Base-by-base conservation (phyloP, 2,797 vertebrate genomes). In the Sebastes baramenuke region DNA sequence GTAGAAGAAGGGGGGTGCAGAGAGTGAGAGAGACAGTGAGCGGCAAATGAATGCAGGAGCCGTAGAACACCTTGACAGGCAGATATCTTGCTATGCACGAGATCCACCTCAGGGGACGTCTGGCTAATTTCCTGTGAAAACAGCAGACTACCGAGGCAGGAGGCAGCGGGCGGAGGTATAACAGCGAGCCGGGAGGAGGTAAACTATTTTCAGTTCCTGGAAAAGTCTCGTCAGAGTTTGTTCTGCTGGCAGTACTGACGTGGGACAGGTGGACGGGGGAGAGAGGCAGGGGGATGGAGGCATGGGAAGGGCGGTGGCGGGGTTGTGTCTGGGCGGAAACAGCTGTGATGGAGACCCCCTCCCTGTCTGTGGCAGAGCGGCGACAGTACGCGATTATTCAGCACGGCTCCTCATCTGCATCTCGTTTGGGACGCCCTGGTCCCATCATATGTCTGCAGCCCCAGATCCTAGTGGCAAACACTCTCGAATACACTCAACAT, bases 51-150 rank as follows among this genome's bases (percentile, higher is more conserved):
- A 93, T 84, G 87, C 87, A 90, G 77, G 72, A 86, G 82, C 79
- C 46, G 76, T 74, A 67, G 82, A 91, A 84, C 88, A 91, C 87
- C 92, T 93, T 92, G 93, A 93, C 90, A 92, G 90, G 90, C 91
- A 91, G 91, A 93, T 91, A 90, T 94, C 90, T 92, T 82, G 86
- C 88, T 90, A 87, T 83, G 88, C 92, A 91, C 72, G 75, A 72
- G 84, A 90, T 85, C 78, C 55, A 92, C 91, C 94, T 93, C 91
- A 36, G 87, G 93, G 94, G 91, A 95, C 85, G 77, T 88, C 88
- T 88, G 90, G 90, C 93, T 95, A 93, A 94, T 94, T 95, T 94
- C 92, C 92, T 92, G 90, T 91, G 92, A 93, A 94, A 94, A 93
- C 93, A 95, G 89, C 88, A 88, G 90, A 90, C 85, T 85, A 89